phyloP scores from a whole-genome alignment of 2,113 vertebrate species.

The Bostrychus sinensis region DNA sequence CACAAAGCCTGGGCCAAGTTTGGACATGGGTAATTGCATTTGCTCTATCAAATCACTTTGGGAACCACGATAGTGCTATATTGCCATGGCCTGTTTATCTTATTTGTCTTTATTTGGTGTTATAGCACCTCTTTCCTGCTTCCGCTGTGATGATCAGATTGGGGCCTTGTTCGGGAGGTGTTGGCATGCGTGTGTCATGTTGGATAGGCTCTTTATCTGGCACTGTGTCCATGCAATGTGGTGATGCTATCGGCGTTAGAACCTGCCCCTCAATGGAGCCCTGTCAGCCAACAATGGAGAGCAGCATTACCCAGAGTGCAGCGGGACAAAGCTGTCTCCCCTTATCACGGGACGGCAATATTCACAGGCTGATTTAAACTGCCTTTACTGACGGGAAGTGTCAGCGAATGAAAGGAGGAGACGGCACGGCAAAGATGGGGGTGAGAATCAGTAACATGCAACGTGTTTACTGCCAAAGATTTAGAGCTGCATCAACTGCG shows the following conservation, averaged over 20 bases:
- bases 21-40: constrained; percentile 49
- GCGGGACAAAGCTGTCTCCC: constrained; percentile 63
- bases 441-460: constrained; percentile 42
- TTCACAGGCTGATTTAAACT: constrained; percentile 73
- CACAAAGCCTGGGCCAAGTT: constrained; percentile 7
- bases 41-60: constrained; percentile 53
- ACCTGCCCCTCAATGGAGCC: constrained; percentile 71
- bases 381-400: constrained; percentile 62
- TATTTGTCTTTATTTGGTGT: constrained; percentile 70
- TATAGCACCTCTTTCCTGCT: constrained; percentile 55
- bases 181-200: constrained; percentile 68
- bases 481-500: constrained; percentile 1
- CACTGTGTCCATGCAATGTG: constrained; percentile 67
- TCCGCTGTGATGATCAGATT: constrained; percentile 65
- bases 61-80: constrained; percentile 53
- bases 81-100: constrained; percentile 62
- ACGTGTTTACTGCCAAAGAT: constrained; percentile 47
- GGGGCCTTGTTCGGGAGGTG: constrained; percentile 64
- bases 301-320: constrained; percentile 77
- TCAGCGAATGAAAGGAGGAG: constrained; percentile 55
- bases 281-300: constrained; percentile 78
- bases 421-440: constrained; percentile 30
- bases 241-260: constrained; percentile 77
- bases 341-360: constrained; percentile 75
- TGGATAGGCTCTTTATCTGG: constrained; percentile 75